phyloP scores from a whole-genome alignment of 2,888 invertebrate genomes.

The Punctoribates punctum region DNA sequence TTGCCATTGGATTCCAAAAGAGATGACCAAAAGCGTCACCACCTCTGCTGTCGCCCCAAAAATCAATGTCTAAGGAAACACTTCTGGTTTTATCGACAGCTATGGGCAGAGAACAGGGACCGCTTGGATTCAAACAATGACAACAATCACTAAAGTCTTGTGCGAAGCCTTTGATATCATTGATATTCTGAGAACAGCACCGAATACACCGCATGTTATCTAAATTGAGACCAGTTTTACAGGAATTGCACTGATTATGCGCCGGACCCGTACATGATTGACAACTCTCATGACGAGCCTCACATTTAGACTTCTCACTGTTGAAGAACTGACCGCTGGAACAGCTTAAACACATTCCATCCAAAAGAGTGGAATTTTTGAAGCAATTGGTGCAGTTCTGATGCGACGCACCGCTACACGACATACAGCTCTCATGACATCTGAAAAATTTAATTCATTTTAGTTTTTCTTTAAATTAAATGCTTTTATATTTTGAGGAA shows the following conservation, averaged over 20 bases:
- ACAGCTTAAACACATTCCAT: constrained; percentile 71
- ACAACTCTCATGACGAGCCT: constrained; percentile 47
- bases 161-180: constrained; percentile 41
- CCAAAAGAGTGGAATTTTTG: constrained; percentile 64
- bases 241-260: constrained; percentile 41
- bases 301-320: constrained; percentile 43
- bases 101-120: constrained; percentile 29
- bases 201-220: constrained; percentile 45
- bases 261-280: constrained; percentile 45
- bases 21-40: constrained; percentile 38
- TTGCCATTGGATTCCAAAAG: constrained; percentile 42
- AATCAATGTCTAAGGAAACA: not conserved
- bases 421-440: constrained; percentile 46
- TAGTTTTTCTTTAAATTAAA: not conserved
- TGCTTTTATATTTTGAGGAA: not conserved
- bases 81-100: constrained; percentile 40
- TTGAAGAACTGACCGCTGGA: constrained; percentile 54
- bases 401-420: constrained; percentile 45
- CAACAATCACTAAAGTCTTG: constrained; percentile 43
- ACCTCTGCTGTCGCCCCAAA: not conserved
- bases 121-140: constrained; percentile 42
- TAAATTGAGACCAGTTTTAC: constrained; percentile 34
- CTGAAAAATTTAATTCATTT: constrained; percentile 15
- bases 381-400: constrained; percentile 68
- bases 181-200: constrained; percentile 35